phyloP scores from a whole-genome alignment of 1,140 invertebrate species.

The Oscheius sp. region DNA sequence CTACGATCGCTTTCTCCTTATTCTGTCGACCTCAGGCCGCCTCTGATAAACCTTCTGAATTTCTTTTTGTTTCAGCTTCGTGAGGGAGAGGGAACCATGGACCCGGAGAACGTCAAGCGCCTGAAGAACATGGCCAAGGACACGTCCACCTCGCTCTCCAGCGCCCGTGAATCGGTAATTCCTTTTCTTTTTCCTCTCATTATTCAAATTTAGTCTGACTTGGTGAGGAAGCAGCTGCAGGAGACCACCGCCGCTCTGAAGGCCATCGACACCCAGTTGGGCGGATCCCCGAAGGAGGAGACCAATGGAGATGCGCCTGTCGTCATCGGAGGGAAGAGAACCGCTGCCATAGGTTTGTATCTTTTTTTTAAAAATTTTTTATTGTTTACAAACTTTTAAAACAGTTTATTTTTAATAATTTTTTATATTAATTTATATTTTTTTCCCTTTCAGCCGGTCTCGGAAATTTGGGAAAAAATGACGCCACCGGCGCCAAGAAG shows the following conservation, averaged over 20 bases:
- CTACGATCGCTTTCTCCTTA: too few relatives aligned
- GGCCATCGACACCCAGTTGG: not conserved
- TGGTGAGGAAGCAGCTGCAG: not conserved
- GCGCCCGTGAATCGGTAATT: not conserved
- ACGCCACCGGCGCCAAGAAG: not conserved
- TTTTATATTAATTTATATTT: not conserved
- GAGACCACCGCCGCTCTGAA: not conserved
- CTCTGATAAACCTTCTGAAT: not conserved
- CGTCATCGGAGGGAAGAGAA: not conserved
- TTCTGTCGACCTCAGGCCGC: too few relatives aligned
- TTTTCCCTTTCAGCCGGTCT: not conserved
- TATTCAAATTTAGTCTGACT: not conserved
- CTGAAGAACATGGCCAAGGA: not conserved
- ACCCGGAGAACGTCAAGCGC: not conserved
- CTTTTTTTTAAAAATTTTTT: not conserved
- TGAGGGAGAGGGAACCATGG: not conserved
- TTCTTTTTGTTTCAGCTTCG: not conserved
- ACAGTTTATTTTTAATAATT: not conserved
- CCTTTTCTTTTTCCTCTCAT: not conserved
- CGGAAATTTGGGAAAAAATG: too few relatives aligned
- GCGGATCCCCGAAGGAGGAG: not conserved
- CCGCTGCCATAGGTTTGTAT: too few relatives aligned
- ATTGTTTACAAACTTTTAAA: not conserved
- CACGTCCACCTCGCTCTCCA: not conserved
- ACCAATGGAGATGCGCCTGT: not conserved